Base-by-base conservation (phyloP, 37 sponge, comb jelly and placozoan genomes). In the Petrosia ficiformis region DNA sequence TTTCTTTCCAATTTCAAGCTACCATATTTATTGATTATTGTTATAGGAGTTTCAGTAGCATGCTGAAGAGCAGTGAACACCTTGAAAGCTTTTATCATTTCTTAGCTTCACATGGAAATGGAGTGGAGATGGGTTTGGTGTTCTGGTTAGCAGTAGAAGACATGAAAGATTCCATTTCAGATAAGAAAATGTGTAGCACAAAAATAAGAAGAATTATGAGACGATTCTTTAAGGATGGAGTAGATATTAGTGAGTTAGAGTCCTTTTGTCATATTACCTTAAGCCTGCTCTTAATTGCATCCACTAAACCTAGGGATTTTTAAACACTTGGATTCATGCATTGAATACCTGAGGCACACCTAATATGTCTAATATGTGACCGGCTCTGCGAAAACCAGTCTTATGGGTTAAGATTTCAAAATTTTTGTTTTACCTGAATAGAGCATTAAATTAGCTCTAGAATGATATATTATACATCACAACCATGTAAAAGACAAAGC, bases 111-210 rank as follows among this genome's bases (percentile, higher is more conserved):
- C 67, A 84, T 30, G 91, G 81, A 3, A 69, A 54, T 39, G 63
- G 75, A 11, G 57, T 56, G 36, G 63, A 71, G 39, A 56, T 44
- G 10, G 81, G 68, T 1, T 74, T 92, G 52, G 73, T 77, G 25
- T 88, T 92, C 44, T 92, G 93, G 93, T 14, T 77, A 56, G 74
- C 89, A 1, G 86, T 88, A 30, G 83, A 88, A 34, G 80, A 84
- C 30, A 38, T 92, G 43, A 92, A 88, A 71, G 22, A 31, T 39
- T 29, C 64, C 6, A 37, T 80, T 33, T 41, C 32, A 34, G 78
- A 77, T 31, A 43, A 0, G 3, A 43, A 37, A 21, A 25, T 1
- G 28, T 41, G 35, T 40, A 39, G 2, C 1, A 0, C 3, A n/a
- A 78, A 84, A 14, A 41, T 76, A 42, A 22, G 57, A 58, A 59